A percentile compares a stretch with the other conserved stretches of the same genome.
phyloP scores from a whole-genome alignment of 2,888 invertebrate species.

The Noctua fimbriata region DNA sequence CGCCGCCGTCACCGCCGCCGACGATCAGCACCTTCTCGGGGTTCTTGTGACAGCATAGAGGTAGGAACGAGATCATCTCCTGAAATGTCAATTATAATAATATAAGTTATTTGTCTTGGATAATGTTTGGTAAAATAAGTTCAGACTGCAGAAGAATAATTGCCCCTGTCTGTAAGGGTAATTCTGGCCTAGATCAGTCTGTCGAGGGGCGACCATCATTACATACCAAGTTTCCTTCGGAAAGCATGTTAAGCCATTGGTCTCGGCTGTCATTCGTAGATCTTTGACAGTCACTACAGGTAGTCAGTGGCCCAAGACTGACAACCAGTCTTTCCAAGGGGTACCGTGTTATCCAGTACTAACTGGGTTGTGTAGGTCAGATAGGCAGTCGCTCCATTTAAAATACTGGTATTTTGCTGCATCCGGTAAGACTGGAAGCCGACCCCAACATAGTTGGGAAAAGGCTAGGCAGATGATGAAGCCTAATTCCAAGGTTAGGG shows the following conservation, averaged over 20 bases:
- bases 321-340: too few relatives aligned
- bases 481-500: not conserved
- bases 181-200: not conserved
- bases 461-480: not conserved
- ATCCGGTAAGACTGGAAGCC: too few relatives aligned
- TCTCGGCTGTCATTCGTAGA: not conserved
- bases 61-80: conserved; percentile 99
- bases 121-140: not conserved
- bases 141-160: not conserved
- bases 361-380: not conserved
- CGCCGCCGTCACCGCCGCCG: conserved; percentile 99
- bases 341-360: too few relatives aligned
- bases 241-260: not conserved
- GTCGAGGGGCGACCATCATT: not conserved
- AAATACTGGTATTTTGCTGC: not conserved
- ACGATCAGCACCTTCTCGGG: conserved; percentile 98
- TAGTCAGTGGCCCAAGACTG: not conserved
- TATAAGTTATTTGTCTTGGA: not conserved
- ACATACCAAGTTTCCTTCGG: not conserved
- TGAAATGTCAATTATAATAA: conserved; percentile 63
- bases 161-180: not conserved
- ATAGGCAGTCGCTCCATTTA: not conserved
- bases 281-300: not conserved
- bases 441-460: not conserved
- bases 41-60: conserved; percentile 96